Percentiles rank a stretch among this genome's conserved stretches.
phyloP scores from a whole-genome alignment of 1,140 invertebrate species.

The Caenorhabditis briggsae region DNA sequence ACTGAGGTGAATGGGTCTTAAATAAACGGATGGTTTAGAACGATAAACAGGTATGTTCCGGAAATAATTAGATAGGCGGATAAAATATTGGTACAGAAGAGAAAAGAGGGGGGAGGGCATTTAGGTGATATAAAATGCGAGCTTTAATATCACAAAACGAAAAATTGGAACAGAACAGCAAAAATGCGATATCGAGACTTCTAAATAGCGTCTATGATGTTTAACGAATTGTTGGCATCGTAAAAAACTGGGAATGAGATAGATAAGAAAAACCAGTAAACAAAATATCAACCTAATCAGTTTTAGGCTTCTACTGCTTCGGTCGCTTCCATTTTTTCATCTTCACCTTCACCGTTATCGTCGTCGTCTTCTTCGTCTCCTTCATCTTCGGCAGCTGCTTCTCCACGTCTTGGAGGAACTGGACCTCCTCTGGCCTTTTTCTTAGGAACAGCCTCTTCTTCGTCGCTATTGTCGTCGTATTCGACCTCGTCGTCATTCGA shows the following conservation, averaged over 20 bases:
- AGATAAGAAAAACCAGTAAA: conserved; percentile 18
- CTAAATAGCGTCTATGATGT: neutral
- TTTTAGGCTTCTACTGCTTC: conserved; percentile 33
- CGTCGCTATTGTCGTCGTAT: conserved; percentile 64
- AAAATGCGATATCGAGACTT: conserved; percentile 8
- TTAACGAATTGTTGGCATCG: neutral
- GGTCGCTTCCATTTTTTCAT: neutral
- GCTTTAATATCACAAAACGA: conserved; percentile 42
- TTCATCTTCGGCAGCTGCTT: neutral
- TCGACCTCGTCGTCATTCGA: conserved; percentile 62
- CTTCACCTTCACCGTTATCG: conserved; percentile 1
- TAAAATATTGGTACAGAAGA: neutral
- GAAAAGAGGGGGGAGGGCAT: neutral
- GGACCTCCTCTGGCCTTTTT: conserved; percentile 31
- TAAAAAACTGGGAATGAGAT: conserved; percentile 19
- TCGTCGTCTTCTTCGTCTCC: neutral
- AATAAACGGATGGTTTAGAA: too few relatives aligned
- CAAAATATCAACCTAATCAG: neutral
- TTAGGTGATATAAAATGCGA: neutral
- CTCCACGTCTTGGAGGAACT: conserved; percentile 4
- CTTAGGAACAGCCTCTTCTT: conserved; percentile 44
- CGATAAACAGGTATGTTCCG: too few relatives aligned
- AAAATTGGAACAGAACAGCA: neutral
- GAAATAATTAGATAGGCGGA: too few relatives aligned
- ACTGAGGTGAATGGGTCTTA: too few relatives aligned